Evolutionary conservation across 1,140 invertebrate genomes (phyloP), one percentile per base, ranked within the genome.

Genomic region (Epicauta chinensis): DNA sequence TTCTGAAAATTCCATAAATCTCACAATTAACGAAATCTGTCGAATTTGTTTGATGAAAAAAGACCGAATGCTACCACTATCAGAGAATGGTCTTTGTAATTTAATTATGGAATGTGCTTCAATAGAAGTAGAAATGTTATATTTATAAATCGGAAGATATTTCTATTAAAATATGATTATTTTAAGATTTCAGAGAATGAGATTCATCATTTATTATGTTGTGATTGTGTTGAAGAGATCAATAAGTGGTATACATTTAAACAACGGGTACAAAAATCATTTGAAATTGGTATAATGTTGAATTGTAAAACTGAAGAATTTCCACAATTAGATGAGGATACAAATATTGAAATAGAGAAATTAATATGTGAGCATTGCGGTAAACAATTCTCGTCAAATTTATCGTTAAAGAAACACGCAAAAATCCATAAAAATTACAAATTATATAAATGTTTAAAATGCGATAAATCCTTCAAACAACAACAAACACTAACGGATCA

Each of bases 361-460:
- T 35, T 53, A 14, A 34, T 37, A 13, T 53, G 52, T 48, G 16
- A 35, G 4, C 9, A 34, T 11, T 55, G 53, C 39, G 34, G 17
- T 3, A 37, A 51, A 51, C 14, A 35, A 7, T 50, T 49, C 44
- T 9, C 17, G 7, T 16, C 31, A 12, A 17, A 41, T 32, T 16
- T 17, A 11, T 15, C 16, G 35, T 49, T 55, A 49, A 34, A 49
- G 14, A 55, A 36, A 38, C 53, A 55, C 43, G 9, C 41, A 13
- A 55, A 39, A 40, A 42, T 12, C 12, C 49, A 51, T 35, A 30
- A 5, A 17, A n/a, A 30, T 23, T 10, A 34, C 0, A 51, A 46
- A 56, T 16, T n/a, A 1, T 47, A 46, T 37, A 40, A 56, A 36
- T 56, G 54, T 42, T 12, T 30, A 41, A 41, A 51, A 36, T 56